Evolutionary conservation across 1,140 invertebrate genomes (phyloP).

Genomic region (Apis florea): DNA sequence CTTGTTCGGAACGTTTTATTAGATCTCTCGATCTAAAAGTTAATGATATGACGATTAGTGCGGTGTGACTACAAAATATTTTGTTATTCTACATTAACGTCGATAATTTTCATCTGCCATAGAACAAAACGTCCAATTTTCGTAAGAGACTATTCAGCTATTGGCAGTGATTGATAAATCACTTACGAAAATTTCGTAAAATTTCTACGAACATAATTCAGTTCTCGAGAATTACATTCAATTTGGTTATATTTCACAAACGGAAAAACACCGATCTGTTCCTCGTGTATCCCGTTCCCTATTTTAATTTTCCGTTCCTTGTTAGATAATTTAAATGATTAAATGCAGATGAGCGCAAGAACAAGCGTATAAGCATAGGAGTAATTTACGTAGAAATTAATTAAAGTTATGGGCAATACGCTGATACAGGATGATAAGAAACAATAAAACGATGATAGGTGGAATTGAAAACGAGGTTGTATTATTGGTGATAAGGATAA

Average conservation of each 20-base stretch:
- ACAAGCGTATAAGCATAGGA: not conserved
- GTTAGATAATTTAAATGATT: not conserved
- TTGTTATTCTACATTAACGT: not conserved
- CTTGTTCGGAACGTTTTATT: slow-evolving; percentile 1
- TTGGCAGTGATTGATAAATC: slow-evolving; percentile 25
- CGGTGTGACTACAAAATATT: slow-evolving; percentile 13
- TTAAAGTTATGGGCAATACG: not conserved
- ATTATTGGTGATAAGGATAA: not conserved
- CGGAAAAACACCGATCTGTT: slow-evolving; percentile 6
- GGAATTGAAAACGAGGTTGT: not conserved
- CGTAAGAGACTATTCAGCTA: not conserved
- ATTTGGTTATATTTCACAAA: slow-evolving; percentile 13
- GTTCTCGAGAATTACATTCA: not conserved
- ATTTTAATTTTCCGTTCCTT: not conserved
- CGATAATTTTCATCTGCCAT: not conserved
- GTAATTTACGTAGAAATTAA: not conserved
- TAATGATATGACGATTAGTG: slow-evolving; percentile 40
- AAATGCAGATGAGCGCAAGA: not conserved
- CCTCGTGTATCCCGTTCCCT: not conserved
- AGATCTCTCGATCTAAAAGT: not conserved
- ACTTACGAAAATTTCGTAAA: slow-evolving; percentile 6
- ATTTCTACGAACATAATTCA: slow-evolving; percentile 1
- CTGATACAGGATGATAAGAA: not conserved
- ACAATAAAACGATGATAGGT: not conserved
- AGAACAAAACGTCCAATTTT: not conserved